A percentile compares a stretch with the other conserved stretches of the same genome.
Conservation (phyloP, 2,888 invertebrate genomes). For the Poecilus cupreus region DNA sequence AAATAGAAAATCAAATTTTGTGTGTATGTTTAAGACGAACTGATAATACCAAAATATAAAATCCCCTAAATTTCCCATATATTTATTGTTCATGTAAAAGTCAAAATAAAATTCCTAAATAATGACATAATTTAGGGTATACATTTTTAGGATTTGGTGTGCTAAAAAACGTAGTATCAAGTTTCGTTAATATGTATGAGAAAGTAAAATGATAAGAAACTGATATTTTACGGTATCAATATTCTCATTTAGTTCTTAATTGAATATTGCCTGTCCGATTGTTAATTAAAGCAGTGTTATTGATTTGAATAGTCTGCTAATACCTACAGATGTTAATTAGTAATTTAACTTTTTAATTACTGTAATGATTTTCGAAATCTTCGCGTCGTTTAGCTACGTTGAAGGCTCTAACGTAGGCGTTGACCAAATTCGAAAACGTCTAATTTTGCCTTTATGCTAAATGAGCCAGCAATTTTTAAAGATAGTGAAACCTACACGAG, state of each 20-base stretch:
- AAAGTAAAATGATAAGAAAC: too few relatives aligned
- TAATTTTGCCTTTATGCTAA: slow-evolving; percentile 24
- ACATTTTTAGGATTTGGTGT: too few relatives aligned
- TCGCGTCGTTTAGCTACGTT: neutral
- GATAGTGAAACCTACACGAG: neutral
- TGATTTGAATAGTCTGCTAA: neutral
- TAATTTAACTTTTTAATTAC: slow-evolving; percentile 22
- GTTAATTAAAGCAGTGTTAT: neutral
- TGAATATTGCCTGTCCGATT: neutral
- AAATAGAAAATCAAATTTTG: too few relatives aligned
- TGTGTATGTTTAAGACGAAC: too few relatives aligned
- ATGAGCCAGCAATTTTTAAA: slow-evolving; percentile 30
- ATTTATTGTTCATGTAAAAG: too few relatives aligned
- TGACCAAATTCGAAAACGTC: slow-evolving; percentile 16
- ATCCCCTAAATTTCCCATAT: too few relatives aligned
- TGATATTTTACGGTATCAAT: too few relatives aligned
- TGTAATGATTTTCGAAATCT: slow-evolving; percentile 13
- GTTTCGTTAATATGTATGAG: too few relatives aligned
- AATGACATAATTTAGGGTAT: too few relatives aligned
- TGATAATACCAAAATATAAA: too few relatives aligned
- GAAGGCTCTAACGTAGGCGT: slow-evolving; percentile 23
- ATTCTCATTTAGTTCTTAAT: neutral
- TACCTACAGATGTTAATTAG: slow-evolving; percentile 29
- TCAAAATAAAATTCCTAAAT: too few relatives aligned
- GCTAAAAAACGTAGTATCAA: too few relatives aligned